Evolutionary conservation across 2,888 invertebrate species (phyloP).

Genomic region (Toxonevra muliebris): DNA sequence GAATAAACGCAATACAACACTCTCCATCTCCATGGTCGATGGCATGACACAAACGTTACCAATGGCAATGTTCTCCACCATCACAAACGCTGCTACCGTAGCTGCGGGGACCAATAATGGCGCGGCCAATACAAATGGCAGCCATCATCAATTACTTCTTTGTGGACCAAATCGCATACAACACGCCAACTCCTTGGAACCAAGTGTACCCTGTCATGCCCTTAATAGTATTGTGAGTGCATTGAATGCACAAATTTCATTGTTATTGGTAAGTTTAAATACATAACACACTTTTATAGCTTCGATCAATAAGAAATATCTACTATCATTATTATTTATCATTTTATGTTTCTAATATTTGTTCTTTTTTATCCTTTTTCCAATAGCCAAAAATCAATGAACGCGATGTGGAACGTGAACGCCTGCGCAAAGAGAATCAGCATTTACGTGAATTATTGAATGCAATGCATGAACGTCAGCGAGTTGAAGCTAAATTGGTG

Average conservation of each 20-base stretch:
- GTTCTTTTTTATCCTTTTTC: not conserved
- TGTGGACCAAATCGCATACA: slow-evolving; percentile 65
- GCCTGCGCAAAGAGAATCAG: slow-evolving; percentile 76
- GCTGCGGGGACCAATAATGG: slow-evolving; percentile 8
- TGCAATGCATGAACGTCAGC: slow-evolving; percentile 68
- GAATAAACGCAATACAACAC: slow-evolving; percentile 42
- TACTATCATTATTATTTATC: slow-evolving; percentile 20
- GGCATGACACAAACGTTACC: slow-evolving; percentile 49
- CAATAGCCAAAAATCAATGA: slow-evolving; percentile 76
- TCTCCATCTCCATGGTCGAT: slow-evolving; percentile 45
- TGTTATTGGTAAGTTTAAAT: slow-evolving; percentile 70
- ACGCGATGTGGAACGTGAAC: slow-evolving; percentile 79
- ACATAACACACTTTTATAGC: too few species aligned
- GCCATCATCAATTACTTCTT: slow-evolving; percentile 38
- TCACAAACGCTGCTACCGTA: slow-evolving; percentile 18
- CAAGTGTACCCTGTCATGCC: slow-evolving; percentile 71
- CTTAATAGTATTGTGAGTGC: slow-evolving; percentile 73
- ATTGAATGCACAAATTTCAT: slow-evolving; percentile 74
- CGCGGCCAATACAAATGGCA: slow-evolving; percentile 4
- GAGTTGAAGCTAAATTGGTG: slow-evolving; percentile 63
- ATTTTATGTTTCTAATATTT: slow-evolving; percentile 3
- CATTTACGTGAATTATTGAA: slow-evolving; percentile 77
- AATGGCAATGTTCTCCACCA: slow-evolving; percentile 36
- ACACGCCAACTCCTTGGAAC: slow-evolving; percentile 66
- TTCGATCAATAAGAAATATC: slow-evolving; percentile 1